Conservation (phyloP, 2,888 invertebrate genomes). For the Asteroscopus sphinx region DNA sequence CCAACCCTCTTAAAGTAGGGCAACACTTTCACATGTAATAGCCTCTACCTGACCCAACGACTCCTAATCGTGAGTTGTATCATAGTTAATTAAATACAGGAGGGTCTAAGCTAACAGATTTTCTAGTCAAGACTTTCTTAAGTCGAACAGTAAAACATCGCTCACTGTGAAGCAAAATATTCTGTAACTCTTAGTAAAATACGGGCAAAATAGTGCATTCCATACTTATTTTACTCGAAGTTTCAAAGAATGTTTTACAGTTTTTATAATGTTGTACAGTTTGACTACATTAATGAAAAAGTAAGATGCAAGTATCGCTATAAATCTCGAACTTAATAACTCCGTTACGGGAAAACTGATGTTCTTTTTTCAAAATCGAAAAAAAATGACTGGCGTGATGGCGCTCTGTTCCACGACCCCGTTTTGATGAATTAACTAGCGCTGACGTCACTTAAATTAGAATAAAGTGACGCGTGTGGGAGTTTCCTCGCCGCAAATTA, state of each 20-base stretch:
- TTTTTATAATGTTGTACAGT: conserved; percentile 1
- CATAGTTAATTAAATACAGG: conserved; percentile 52
- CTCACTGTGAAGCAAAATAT: conserved; percentile 1
- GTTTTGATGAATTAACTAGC: conserved; percentile 48
- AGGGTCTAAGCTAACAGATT: conserved; percentile 40
- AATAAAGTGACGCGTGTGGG: conserved; percentile 54
- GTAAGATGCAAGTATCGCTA: conserved; percentile 5
- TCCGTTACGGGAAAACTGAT: conserved; percentile 4
- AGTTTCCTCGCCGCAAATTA: conserved; percentile 51
- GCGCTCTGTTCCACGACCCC: conserved; percentile 48
- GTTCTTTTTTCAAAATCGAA: conserved; percentile 12
- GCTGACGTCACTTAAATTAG: conserved; percentile 52
- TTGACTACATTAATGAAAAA: neutral
- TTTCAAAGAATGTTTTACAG: neutral
- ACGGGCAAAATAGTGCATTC: no score
- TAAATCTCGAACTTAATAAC: neutral
- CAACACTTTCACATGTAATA: conserved; percentile 46
- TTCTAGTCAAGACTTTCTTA: conserved; percentile 37
- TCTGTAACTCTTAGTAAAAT: no score
- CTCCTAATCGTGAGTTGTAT: conserved; percentile 49
- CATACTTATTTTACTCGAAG: neutral
- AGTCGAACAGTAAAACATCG: conserved; percentile 7
- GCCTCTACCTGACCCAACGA: conserved; percentile 17
- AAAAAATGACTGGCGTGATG: neutral
- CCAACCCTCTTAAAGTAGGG: conserved; percentile 25